A percentile compares a stretch with the other conserved stretches of the same genome.
Evolutionary conservation across 2,797 vertebrate species (phyloP).

Genomic region (Garrulus glandarius): DNA sequence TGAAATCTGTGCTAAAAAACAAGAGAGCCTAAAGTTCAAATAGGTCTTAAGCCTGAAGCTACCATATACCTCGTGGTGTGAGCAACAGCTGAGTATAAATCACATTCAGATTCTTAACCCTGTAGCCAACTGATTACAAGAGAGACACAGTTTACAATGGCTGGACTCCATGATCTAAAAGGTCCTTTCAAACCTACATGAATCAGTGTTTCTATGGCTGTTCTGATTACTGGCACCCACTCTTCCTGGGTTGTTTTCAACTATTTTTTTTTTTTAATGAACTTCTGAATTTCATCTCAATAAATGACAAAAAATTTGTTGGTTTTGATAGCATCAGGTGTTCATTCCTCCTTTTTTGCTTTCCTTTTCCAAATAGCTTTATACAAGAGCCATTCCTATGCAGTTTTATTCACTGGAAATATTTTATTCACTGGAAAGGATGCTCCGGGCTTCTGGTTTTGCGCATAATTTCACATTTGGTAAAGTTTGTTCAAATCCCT

Average conservation of each 20-base stretch:
- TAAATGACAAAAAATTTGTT: background rate
- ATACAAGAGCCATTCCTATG: background rate
- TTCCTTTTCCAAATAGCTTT: background rate
- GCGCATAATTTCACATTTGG: conserved; percentile 40
- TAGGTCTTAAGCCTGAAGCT: background rate
- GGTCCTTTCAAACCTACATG: background rate
- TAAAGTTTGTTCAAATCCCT: conserved; percentile 52
- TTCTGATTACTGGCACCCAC: background rate
- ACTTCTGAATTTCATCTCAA: background rate
- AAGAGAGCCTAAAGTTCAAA: background rate
- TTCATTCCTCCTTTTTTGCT: background rate
- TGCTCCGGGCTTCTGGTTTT: conserved; percentile 34
- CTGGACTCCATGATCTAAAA: background rate
- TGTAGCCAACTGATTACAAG: background rate
- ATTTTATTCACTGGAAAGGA: background rate
- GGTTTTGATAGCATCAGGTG: background rate
- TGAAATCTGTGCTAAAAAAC: background rate
- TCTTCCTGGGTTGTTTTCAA: background rate
- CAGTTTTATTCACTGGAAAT: background rate
- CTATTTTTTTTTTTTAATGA: background rate
- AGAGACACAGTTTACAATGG: background rate
- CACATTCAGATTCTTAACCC: background rate
- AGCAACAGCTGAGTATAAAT: background rate
- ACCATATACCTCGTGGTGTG: background rate
- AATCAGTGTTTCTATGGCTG: background rate